phyloP scores from a whole-genome alignment of 1,140 invertebrate species.

The Drosophila parabipectinata region DNA sequence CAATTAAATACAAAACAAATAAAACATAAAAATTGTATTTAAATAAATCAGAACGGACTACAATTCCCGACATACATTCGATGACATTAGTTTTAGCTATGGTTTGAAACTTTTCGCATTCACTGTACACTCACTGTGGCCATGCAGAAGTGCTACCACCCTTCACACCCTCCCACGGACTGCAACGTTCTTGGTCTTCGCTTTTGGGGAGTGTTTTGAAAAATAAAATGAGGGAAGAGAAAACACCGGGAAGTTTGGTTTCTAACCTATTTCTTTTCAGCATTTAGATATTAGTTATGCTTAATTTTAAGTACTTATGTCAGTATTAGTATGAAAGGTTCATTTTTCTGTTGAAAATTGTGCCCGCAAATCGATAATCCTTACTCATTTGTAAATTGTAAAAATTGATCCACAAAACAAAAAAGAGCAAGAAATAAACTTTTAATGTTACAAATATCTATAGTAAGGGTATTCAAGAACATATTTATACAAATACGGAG shows the following conservation, averaged over 20 bases:
- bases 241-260: constrained; percentile 65
- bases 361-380: constrained; percentile 44
- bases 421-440: constrained; percentile 50
- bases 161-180: no score
- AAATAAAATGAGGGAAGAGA: not conserved
- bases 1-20: constrained; percentile 81
- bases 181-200: constrained; percentile 2
- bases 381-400: constrained; percentile 76
- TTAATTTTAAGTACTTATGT: constrained; percentile 65
- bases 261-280: constrained; percentile 64
- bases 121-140: constrained; percentile 13
- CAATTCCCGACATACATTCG: constrained; percentile 13
- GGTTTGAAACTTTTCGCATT: constrained; percentile 65
- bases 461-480: constrained; percentile 24
- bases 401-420: constrained; percentile 42
- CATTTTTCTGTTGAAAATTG: constrained; percentile 45
- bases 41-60: constrained; percentile 43
- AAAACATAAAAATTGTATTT: constrained; percentile 61
- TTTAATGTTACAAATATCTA: constrained; percentile 69
- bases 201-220: constrained; percentile 7
- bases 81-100: constrained; percentile 60
- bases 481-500: constrained; percentile 38
- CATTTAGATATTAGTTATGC: constrained; percentile 54
- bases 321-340: constrained; percentile 65
- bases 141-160: no score